Conservation (phyloP, 2,888 invertebrate species). For the Miltochrista miniata region DNA sequence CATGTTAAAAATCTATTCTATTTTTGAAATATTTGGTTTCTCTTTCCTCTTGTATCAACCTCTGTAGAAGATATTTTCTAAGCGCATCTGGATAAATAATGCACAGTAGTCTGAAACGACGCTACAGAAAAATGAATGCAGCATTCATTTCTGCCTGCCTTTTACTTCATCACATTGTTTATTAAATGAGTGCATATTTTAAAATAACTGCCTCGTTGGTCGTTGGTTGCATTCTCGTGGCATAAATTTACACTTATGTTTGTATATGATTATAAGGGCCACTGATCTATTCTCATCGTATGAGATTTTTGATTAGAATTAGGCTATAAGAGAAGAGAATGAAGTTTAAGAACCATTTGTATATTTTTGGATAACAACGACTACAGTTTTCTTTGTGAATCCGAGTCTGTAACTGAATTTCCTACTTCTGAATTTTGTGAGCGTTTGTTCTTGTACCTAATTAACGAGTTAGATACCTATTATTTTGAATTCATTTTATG, state of each 20-base stretch:
- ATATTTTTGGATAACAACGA: too few relatives aligned
- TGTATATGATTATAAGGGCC: neutral
- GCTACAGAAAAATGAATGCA: slow-evolving; percentile 1
- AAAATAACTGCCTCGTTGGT: neutral
- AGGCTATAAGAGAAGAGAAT: too few relatives aligned
- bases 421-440: too few relatives aligned
- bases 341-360: too few relatives aligned
- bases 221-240: neutral
- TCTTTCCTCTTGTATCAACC: slow-evolving; percentile 17
- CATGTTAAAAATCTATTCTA: too few relatives aligned
- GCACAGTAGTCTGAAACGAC: slow-evolving; percentile 19
- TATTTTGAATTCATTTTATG: too few relatives aligned
- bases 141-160: neutral
- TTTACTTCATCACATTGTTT: neutral
- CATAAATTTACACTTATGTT: neutral
- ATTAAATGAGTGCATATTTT: neutral
- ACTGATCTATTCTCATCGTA: too few relatives aligned
- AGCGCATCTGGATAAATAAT: slow-evolving; percentile 29
- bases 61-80: slow-evolving; percentile 16
- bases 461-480: too few relatives aligned
- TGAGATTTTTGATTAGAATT: too few relatives aligned
- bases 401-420: too few relatives aligned
- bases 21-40: neutral
- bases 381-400: too few relatives aligned
- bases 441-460: too few relatives aligned